Evolutionary conservation across 1,140 invertebrate species (phyloP).

Genomic region (Drosophila fuyamai): DNA sequence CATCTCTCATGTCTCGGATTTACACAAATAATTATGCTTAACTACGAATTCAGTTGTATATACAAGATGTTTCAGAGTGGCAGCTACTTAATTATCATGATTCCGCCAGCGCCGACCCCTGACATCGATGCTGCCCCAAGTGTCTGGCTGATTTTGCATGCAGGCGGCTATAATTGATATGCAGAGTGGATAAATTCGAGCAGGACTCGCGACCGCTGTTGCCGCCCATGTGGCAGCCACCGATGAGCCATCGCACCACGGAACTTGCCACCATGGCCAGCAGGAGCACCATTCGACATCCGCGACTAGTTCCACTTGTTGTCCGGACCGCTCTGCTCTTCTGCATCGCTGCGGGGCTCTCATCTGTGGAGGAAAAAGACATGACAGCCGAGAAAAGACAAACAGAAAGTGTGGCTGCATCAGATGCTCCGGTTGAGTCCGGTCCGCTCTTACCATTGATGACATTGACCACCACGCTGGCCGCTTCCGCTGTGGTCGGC

Average conservation of each 20-base stretch:
- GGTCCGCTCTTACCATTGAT: constrained; percentile 90
- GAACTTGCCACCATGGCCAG: constrained; percentile 61
- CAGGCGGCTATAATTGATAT: constrained; percentile 69
- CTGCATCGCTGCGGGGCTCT: constrained; percentile 94
- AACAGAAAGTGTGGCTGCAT: constrained; percentile 9
- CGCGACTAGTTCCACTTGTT: constrained; percentile 12
- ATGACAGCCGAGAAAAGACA: not conserved
- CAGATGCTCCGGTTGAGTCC: constrained; percentile 3
- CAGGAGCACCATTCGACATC: constrained; percentile 20
- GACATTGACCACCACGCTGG: constrained; percentile 94
- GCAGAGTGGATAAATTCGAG: constrained; percentile 58
- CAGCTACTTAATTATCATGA: constrained; percentile 72
- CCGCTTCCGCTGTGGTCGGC: constrained; percentile 91
- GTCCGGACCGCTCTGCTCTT: constrained; percentile 86
- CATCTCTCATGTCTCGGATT: constrained; percentile 11
- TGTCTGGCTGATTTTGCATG: constrained; percentile 15
- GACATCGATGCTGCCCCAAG: constrained; percentile 5
- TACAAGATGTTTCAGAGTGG: constrained; percentile 29
- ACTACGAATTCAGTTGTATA: constrained; percentile 45
- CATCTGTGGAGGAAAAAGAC: constrained; percentile 86
- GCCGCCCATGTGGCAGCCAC: constrained; percentile 12
- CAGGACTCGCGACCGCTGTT: constrained; percentile 3
- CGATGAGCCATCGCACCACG: constrained; percentile 67
- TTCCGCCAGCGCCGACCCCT: not conserved
- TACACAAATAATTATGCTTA: constrained; percentile 30